Evolutionary conservation across 2,888 invertebrate species (phyloP), one percentile per base, ranked within the genome.

Genomic region (Netelia inedita): DNA sequence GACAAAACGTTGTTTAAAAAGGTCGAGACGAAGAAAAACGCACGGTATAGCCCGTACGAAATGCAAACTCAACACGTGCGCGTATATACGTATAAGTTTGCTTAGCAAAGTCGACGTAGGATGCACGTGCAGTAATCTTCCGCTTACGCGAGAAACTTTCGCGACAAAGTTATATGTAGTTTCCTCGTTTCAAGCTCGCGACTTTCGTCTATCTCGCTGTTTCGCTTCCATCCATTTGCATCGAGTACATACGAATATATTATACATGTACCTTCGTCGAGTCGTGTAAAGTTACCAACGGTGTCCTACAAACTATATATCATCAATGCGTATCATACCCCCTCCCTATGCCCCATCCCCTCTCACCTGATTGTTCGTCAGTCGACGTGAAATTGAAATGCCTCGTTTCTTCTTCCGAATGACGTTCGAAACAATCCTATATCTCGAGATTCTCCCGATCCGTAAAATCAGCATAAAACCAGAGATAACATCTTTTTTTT

Each of bases 41-140:
- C 35, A 8, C 35, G 6, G 5, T 35, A 35, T 35, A 35, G 35
- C 6, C 35, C 35, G 3, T 35, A 35, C 35, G 35, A 35, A 35
- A 35, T 1, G 16, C 6, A 57, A 57, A 57, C 16, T 9, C 2
- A 19, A 57, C 16, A 19, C 16, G 57, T 19, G 57, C 19, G 16
- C 19, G 8, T 55, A 55, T 66, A 35, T 55, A 73, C 59, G 16
- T 73, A 16, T 55, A 55, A 55, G 61, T 68, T 80, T 68, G 71
- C 78, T 79, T 65, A 69, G 74, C 63, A 35, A 85, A 81, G 74
- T 85, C 41, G 69, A 35, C n/a, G 55, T 59, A 55, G 65, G 68
- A 73, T 81, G 76, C 73, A 65, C 73, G 53, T 50, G 73, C 81
- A 41, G 81, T 81, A 81, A 85, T 85, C 81, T 85, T 81, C 81